Conservation (phyloP, 2,888 invertebrate genomes). For the Ypsolopha sequella region DNA sequence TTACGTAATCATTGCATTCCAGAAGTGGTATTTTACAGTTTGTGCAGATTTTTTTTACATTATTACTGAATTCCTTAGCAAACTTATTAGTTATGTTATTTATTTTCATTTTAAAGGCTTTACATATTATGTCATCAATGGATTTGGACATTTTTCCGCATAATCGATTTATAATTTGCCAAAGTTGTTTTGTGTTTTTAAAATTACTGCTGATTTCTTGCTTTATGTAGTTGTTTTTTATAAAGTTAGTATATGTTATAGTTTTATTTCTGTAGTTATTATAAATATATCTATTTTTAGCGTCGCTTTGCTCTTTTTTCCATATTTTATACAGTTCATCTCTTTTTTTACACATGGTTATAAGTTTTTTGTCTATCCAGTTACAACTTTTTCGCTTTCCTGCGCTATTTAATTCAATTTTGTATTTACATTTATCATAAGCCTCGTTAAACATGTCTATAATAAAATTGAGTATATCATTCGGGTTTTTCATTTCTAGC, state of each 20-base stretch:
- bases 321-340: constrained; percentile 5
- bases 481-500: not conserved
- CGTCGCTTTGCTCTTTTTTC: constrained; percentile 2
- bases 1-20: constrained; percentile 11
- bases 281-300: constrained; percentile 5
- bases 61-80: not conserved
- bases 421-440: not conserved
- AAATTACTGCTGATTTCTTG: constrained; percentile 6
- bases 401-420: not conserved
- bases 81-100: not conserved
- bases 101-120: not conserved
- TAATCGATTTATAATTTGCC: constrained; percentile 7
- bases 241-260: constrained; percentile 5
- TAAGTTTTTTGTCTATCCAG: constrained; percentile 4
- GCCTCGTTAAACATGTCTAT: not conserved
- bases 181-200: constrained; percentile 7
- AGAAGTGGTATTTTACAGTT: not conserved
- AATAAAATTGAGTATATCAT: constrained; percentile 4
- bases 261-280: constrained; percentile 10
- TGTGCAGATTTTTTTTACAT: not conserved
- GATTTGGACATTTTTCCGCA: constrained; percentile 6
- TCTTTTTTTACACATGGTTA: constrained; percentile 6
- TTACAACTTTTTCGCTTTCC: constrained; percentile 2
- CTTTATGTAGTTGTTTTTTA: constrained; percentile 6
- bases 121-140: constrained; percentile 3